These are phyloP conservation scores for Penaeus monodon DNA, from an alignment of 2,888 invertebrate genomes.

Conservation along the genomic window DNA sequence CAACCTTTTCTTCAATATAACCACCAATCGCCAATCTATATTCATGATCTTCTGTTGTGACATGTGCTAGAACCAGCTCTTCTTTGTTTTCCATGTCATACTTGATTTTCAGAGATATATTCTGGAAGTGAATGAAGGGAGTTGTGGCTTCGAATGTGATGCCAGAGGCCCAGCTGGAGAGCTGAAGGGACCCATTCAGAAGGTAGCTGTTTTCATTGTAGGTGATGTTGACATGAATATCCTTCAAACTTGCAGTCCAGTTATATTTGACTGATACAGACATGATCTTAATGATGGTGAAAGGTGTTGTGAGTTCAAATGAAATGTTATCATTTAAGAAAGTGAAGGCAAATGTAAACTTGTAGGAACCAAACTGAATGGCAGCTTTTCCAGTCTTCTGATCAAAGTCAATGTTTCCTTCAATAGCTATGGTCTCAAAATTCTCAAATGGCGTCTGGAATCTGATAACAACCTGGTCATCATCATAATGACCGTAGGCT, in stretches of 20 bases:
- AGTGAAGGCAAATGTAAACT: constrained; percentile 15
- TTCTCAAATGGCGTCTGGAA: constrained; percentile 58
- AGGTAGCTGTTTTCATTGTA: constrained; percentile 44
- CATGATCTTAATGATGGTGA: constrained; percentile 26
- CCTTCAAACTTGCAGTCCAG: not conserved
- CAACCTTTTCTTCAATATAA: constrained; percentile 34
- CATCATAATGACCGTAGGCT: constrained; percentile 31
- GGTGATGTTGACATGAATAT: constrained; percentile 14
- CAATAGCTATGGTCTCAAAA: constrained; percentile 33
- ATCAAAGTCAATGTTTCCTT: constrained; percentile 36
- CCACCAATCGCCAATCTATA: constrained; percentile 38
- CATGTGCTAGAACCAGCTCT: constrained; percentile 13
- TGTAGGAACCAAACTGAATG: constrained; percentile 44
- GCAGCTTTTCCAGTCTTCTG: constrained; percentile 24
- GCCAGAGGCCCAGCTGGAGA: constrained; percentile 8
- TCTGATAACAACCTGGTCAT: constrained; percentile 29
- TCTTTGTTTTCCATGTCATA: constrained; percentile 37
- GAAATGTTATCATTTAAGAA: constrained; percentile 31
- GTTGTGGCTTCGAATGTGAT: constrained; percentile 30
- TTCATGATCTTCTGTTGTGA: not conserved
- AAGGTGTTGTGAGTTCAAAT: constrained; percentile 55
- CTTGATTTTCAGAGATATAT: constrained; percentile 30
- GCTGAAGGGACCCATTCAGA: constrained; percentile 17
- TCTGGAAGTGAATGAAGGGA: constrained; percentile 28
- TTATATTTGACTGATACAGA: constrained; percentile 35